A percentile compares a stretch with the other conserved stretches of the same genome.
Evolutionary conservation across 2,888 invertebrate genomes (phyloP).

Genomic region (Drosophila recens): DNA sequence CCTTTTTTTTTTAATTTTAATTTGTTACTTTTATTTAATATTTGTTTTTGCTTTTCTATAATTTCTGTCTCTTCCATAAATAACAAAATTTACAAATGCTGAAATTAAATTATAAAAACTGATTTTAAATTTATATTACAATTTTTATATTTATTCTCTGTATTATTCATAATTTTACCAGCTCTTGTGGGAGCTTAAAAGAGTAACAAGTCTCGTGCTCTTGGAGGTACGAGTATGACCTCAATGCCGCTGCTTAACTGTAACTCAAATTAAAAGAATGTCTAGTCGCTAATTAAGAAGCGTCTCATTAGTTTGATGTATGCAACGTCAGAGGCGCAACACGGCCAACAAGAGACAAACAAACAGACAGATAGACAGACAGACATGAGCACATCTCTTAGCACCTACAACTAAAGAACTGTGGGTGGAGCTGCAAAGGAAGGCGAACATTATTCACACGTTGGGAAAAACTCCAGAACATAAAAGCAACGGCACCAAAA

Average conservation of each 20-base stretch:
- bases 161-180: background rate
- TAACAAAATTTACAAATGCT: no score
- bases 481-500: constrained; percentile 48
- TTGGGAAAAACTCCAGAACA: constrained; percentile 43
- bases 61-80: no score
- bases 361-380: background rate
- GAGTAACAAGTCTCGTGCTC: background rate
- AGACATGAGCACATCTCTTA: constrained; percentile 47
- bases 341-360: constrained; percentile 4
- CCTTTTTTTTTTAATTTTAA: no score
- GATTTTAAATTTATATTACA: no score
- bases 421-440: constrained; percentile 16
- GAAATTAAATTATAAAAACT: no score
- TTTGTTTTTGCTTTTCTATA: no score
- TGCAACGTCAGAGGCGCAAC: constrained; percentile 49
- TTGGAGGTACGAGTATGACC: background rate
- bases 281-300: constrained; percentile 58
- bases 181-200: background rate
- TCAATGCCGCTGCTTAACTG: constrained; percentile 44
- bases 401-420: constrained; percentile 45
- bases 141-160: background rate
- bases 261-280: constrained; percentile 45
- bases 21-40: no score
- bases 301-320: constrained; percentile 62
- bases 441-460: constrained; percentile 67